Evolutionary conservation across 2,113 vertebrate genomes (phyloP).

Genomic region (Embiotoca jacksoni): DNA sequence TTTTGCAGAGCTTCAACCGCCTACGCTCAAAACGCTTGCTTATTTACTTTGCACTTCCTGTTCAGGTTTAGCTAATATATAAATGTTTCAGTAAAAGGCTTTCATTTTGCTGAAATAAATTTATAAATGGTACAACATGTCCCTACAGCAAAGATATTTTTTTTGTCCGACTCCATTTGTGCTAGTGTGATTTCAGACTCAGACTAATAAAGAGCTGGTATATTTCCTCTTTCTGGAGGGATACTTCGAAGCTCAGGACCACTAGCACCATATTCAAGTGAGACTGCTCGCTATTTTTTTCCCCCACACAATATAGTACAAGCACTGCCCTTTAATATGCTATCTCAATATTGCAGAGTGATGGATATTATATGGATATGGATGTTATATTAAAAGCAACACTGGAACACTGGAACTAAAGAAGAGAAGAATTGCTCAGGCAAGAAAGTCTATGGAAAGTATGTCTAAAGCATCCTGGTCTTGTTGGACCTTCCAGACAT

Average conservation of each 20-base stretch:
- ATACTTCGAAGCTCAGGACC: conserved; percentile 23
- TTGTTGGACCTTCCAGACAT: conserved; percentile 18
- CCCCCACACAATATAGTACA: conserved; percentile 12
- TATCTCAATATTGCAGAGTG: conserved; percentile 33
- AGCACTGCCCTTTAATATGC: conserved; percentile 32
- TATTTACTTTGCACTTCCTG: not conserved
- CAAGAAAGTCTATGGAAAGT: conserved; percentile 9
- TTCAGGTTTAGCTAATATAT: not conserved
- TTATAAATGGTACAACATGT: not conserved
- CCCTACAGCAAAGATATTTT: not conserved
- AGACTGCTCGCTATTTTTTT: conserved; percentile 19
- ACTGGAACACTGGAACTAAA: conserved; percentile 3
- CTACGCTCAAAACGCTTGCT: not conserved
- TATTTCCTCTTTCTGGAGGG: not conserved
- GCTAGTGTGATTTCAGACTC: conserved; percentile 4
- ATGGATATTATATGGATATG: not conserved
- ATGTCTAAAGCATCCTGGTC: not conserved
- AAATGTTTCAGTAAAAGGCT: conserved; percentile 4
- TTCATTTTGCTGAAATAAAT: conserved; percentile 11
- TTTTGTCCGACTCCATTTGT: conserved; percentile 11
- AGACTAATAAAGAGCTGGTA: conserved; percentile 26
- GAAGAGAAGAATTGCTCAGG: not conserved
- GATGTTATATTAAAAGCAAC: conserved; percentile 21
- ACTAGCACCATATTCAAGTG: conserved; percentile 18
- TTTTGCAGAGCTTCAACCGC: not conserved